Evolutionary conservation across 2,888 invertebrate species (phyloP), one percentile per base, ranked within the genome.

Genomic region (Periphyllus acericola): DNA sequence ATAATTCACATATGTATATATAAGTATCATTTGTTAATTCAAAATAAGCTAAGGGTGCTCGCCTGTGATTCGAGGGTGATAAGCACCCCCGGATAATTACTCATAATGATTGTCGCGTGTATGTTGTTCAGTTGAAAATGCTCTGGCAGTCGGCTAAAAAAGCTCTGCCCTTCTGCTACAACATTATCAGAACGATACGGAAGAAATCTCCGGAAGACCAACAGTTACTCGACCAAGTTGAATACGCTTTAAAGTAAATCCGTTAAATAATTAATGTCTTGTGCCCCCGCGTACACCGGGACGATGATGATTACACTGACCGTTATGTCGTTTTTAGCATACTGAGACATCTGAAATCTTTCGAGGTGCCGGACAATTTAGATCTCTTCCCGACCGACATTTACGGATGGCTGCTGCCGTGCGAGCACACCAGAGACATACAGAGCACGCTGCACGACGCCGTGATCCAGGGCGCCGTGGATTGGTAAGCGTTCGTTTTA

Each of bases 71-170:
- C n/a, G n/a, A n/a, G n/a, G n/a, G n/a, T n/a, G n/a, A n/a, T n/a
- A n/a, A n/a, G n/a, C n/a, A n/a, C n/a, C n/a, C n/a, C n/a, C n/a
- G n/a, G n/a, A n/a, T n/a, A n/a, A n/a, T n/a, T n/a, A n/a, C n/a
- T 34, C 1, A 76, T 36, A 60, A 60, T 80, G 36, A 29, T 46
- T 75, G 25, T 52, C 32, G 21, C 32, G n/a, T 85, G 29, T 34
- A 40, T 34, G 29, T 68, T 81, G 1, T 90, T 32, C 89, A 94
- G 91, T 91, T 93, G 4, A 95, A 95, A 92, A 92, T 95, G 72
- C 96, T 96, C 91, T 96, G 96, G 96, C 96, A 96, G 89, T 95
- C 95, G 0, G 94, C 95, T 0, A 95, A 94, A 90, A 95, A 95
- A 91, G 91, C 96, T 14, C 91, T 97, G 21, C 96, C 96, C 5